Evolutionary conservation across 2,797 vertebrate species (phyloP), one percentile per base, ranked within the genome.

Genomic region (Phataginus tetradactyla): DNA sequence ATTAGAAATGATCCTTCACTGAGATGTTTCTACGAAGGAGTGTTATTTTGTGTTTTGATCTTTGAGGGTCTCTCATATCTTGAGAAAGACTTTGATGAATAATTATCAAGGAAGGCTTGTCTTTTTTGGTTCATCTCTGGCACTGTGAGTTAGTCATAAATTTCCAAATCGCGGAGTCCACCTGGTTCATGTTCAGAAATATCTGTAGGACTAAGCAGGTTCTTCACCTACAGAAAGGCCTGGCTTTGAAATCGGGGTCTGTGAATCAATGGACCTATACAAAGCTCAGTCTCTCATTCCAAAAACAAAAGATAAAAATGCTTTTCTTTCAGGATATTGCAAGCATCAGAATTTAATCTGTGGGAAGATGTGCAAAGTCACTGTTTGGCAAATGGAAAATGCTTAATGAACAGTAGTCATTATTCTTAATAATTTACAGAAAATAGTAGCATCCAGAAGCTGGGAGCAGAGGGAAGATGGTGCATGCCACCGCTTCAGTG

Each of bases 401-500:
- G 49, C 63, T 72, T 81, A 49, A 3, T 42, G 89, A 88, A 17
- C 29, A 55, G 23, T 63, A 42, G 71, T 77, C 37, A 3, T 87
- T 66, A 49, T n/a, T 74, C 10, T 42, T 59, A 34, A 5, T 34
- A 34, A 53, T 34, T 72, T 66, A 68, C 32, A 79, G 59, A 79
- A 32, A 15, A 18, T 12, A 18, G 42, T 17, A 25, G 25, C 9
- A 1, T 9, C 1, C 23, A 17, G 37, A 23, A 64, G 14, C 59
- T 29, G 1, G 8, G 10, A 12, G 17, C 25, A 2, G 7, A 53
- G 45, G 25, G 21, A 25, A 25, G 23, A 20, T 11, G 39, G 39
- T 15, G 27, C 45, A 45, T 45, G 4, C 7, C 9, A 0, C 49
- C n/a, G 11, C 3, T 0, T 39, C 23, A 21, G 7, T 39, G 13